A percentile compares a stretch with the other conserved stretches of the same genome.
Evolutionary conservation across 2,797 vertebrate species (phyloP).

Genomic region (Cirrhinus mrigala): DNA sequence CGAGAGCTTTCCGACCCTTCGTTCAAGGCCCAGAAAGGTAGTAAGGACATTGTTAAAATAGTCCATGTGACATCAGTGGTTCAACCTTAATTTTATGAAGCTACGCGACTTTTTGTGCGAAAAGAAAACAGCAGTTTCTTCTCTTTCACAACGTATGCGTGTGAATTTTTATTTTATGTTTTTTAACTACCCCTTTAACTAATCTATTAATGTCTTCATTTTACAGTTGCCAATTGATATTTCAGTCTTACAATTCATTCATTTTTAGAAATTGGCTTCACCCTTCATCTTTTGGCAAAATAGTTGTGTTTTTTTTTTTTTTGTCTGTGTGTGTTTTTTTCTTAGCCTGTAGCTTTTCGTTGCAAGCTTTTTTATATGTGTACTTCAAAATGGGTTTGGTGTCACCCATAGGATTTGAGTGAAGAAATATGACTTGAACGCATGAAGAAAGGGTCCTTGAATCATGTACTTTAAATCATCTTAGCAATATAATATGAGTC

Average conservation of each 20-base stretch:
- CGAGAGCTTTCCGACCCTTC: too few species aligned
- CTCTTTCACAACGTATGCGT: too few species aligned
- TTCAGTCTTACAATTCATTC: not conserved
- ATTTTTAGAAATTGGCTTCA: not conserved
- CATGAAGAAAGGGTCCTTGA: conserved; percentile 6
- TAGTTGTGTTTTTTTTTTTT: conserved; percentile 10
- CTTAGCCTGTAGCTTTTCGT: not conserved
- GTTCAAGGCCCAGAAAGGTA: too few species aligned
- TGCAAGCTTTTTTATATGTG: conserved; percentile 17
- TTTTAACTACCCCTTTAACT: not conserved
- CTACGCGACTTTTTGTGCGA: too few species aligned
- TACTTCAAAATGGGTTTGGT: conserved; percentile 21
- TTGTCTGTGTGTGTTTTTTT: conserved; percentile 7
- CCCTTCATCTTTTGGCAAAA: conserved; percentile 13
- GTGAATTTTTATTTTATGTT: too few species aligned
- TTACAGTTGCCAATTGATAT: not conserved
- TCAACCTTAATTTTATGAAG: too few species aligned
- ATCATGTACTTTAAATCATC: not conserved
- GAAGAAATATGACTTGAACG: not conserved
- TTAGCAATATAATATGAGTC: not conserved
- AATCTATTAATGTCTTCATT: not conserved
- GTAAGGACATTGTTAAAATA: too few species aligned
- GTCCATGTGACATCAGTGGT: too few species aligned
- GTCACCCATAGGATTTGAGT: conserved; percentile 18
- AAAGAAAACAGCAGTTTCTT: too few species aligned